Evolutionary conservation across 2,113 vertebrate species (phyloP), one percentile per base, ranked within the genome.

Genomic region (Channa maculata): DNA sequence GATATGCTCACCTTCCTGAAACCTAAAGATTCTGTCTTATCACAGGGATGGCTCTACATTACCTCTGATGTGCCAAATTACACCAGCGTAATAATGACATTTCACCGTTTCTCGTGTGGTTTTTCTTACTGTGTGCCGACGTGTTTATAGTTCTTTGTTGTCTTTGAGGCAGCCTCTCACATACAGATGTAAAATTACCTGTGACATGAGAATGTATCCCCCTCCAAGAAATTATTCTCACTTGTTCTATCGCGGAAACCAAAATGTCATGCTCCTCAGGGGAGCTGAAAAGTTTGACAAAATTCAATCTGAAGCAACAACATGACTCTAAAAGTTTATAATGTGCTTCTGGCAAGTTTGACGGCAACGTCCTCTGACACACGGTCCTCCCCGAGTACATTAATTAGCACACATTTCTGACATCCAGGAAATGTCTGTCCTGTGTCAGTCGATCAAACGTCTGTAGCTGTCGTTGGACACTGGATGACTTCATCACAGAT

Each of bases 1-100:
- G 89, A 85, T 90, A 84, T 53, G 80, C 77, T 90, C 87, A 88
- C 81, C 84, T 93, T 83, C 61, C 85, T 51, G 55, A 88, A 69
- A 88, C 78, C 82, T 52, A 61, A 72, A 77, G 77, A 61, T 83
- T 69, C 61, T 9, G 71, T 72, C 76, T 80, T 61, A 87, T 86
- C 82, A 59, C 38, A 11, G 5, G 24, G 65, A 90, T 76, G 76
- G 50, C 86, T 66, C 78, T 10, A 55, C 83, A 79, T 76, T 75
- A 76, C 41, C 68, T 86, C 68, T 68, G 65, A 88, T 85, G 70
- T 75, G 76, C 60, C 73, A 77, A 68, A 75, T 83, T 77, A 67
- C 57, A 54, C 15, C 51, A 62, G 62, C 83, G 44, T 65, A 83
- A 74, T 73, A 79, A 79, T 61, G 57, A 74, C 63, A 48, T 44